Evolutionary conservation across 2,113 vertebrate genomes (phyloP).

Genomic region (Gulo gulo): DNA sequence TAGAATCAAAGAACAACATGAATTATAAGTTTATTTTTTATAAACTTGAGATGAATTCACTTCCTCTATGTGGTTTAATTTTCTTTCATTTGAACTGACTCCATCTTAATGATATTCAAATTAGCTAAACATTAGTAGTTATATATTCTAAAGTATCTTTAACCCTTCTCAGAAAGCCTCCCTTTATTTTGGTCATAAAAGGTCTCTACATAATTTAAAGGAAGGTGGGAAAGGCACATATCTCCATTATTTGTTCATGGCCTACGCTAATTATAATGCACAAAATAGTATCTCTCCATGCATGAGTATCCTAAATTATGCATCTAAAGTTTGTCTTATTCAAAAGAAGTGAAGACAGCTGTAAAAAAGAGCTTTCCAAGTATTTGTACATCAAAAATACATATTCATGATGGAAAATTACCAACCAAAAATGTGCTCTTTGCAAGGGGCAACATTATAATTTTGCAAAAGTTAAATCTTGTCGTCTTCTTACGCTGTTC

Average conservation of each 20-base stretch:
- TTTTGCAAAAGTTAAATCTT: slow-evolving; percentile 33
- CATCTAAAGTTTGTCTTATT: slow-evolving; percentile 61
- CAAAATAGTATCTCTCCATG: slow-evolving; percentile 63
- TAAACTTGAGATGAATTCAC: slow-evolving; percentile 59
- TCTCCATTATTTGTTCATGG: slow-evolving; percentile 54
- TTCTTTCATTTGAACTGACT: slow-evolving; percentile 55
- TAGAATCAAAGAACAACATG: neutral
- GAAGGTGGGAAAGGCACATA: neutral
- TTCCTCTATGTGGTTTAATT: slow-evolving; percentile 53
- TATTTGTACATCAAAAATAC: slow-evolving; percentile 59
- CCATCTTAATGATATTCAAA: neutral
- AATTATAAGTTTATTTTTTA: slow-evolving; percentile 44
- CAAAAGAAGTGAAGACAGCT: slow-evolving; percentile 63
- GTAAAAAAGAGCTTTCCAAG: slow-evolving; percentile 52
- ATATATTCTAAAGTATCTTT: slow-evolving; percentile 49
- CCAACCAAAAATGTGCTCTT: slow-evolving; percentile 40
- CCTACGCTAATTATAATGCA: slow-evolving; percentile 58
- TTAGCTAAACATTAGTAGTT: slow-evolving; percentile 53
- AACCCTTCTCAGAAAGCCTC: slow-evolving; percentile 32
- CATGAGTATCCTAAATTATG: slow-evolving; percentile 66
- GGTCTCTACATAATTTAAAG: neutral
- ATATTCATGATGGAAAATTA: slow-evolving; percentile 62
- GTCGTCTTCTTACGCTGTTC: neutral
- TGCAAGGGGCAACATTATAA: slow-evolving; percentile 18
- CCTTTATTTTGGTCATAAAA: slow-evolving; percentile 16